phyloP scores from a whole-genome alignment of 2,113 vertebrate species.

The Crotalus helleri region DNA sequence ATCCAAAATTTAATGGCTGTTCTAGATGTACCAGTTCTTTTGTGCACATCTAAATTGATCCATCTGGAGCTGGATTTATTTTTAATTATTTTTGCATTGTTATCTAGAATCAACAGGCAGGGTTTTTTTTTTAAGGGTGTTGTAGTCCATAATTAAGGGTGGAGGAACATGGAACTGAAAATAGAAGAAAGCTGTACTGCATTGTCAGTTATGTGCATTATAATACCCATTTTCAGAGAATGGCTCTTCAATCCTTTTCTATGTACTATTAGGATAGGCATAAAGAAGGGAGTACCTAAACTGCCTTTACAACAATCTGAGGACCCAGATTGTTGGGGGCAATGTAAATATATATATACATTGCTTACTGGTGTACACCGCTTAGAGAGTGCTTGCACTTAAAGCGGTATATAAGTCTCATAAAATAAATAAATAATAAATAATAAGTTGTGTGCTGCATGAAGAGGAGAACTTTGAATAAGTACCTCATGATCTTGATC shows the following conservation, averaged over 20 bases:
- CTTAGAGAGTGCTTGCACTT: no score
- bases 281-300: not conserved
- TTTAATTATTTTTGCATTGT: not conserved
- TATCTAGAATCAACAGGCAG: not conserved
- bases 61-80: not conserved
- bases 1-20: not conserved
- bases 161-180: not conserved
- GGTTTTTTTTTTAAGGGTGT: not conserved
- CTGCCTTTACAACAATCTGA: not conserved
- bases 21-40: not conserved
- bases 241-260: not conserved
- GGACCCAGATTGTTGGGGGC: no score
- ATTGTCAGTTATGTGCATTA: not conserved
- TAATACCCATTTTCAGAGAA: not conserved
- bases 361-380: no score
- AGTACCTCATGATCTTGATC: not conserved
- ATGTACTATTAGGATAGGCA: not conserved
- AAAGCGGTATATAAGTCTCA: no score
- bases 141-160: not conserved
- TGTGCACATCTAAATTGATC: not conserved
- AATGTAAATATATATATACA: no score
- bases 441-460: not conserved
- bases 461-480: not conserved
- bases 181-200: not conserved
- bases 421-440: no score